A percentile compares a stretch with the other conserved stretches of the same genome.
Evolutionary conservation across 2,888 invertebrate genomes (phyloP).

Genomic region (Deilephila elpenor): DNA sequence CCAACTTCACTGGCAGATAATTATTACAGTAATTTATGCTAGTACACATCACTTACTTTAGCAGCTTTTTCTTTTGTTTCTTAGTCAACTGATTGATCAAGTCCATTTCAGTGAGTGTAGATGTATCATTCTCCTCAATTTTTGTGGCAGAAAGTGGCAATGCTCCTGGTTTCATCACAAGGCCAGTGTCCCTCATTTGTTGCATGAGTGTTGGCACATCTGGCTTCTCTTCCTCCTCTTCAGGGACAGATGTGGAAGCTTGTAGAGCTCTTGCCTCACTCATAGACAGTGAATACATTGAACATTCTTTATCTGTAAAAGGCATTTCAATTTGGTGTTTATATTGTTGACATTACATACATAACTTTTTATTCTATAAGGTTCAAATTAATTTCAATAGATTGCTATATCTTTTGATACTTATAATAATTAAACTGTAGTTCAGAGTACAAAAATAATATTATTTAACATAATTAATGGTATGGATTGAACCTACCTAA

Average conservation of each 20-base stretch:
- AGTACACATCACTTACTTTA: constrained; percentile 86
- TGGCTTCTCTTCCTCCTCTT: constrained; percentile 86
- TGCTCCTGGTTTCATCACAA: constrained; percentile 93
- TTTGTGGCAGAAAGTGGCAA: constrained; percentile 83
- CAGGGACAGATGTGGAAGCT: constrained; percentile 89
- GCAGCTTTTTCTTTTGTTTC: constrained; percentile 94
- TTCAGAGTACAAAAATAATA: too few relatives aligned
- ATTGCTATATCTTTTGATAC: too few relatives aligned
- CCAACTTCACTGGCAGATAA: not conserved
- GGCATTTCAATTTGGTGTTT: not conserved
- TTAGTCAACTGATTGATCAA: constrained; percentile 93
- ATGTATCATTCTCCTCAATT: constrained; percentile 85
- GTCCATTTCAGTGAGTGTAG: constrained; percentile 87
- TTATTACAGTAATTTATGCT: not conserved
- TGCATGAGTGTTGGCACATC: constrained; percentile 90
- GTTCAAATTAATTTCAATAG: too few relatives aligned
- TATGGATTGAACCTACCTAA: too few relatives aligned
- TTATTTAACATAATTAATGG: too few relatives aligned
- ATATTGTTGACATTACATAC: too few relatives aligned
- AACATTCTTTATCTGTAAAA: constrained; percentile 94
- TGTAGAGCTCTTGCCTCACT: constrained; percentile 91
- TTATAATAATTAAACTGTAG: too few relatives aligned
- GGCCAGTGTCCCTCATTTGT: constrained; percentile 96
- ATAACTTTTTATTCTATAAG: too few relatives aligned
- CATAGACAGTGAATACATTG: constrained; percentile 94